Percentiles rank a stretch among this genome's conserved stretches.
Evolutionary conservation across 2,113 vertebrate species (phyloP).

Genomic region (Apus apus): DNA sequence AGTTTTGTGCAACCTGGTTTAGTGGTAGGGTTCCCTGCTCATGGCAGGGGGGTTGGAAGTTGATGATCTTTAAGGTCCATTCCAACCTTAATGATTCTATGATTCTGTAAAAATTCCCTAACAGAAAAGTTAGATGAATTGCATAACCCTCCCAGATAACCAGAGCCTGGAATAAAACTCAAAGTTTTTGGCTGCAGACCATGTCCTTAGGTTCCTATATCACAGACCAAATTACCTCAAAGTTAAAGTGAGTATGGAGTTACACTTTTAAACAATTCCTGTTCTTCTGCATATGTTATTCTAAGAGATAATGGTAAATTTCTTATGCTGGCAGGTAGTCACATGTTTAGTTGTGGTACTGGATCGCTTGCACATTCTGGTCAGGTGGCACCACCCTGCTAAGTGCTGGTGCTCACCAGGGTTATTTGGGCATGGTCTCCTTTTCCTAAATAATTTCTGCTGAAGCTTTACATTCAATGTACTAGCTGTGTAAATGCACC

Average conservation of each 20-base stretch:
- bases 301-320: background rate
- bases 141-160: background rate
- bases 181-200: background rate
- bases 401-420: background rate
- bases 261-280: background rate
- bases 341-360: background rate
- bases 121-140: constrained; percentile 17
- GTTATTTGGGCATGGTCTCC: background rate
- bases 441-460: background rate
- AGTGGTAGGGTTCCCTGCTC: too few relatives aligned
- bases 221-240: background rate
- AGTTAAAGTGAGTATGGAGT: background rate
- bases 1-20: too few relatives aligned
- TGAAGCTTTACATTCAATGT: background rate
- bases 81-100: too few relatives aligned
- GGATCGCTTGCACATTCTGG: background rate
- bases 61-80: too few relatives aligned
- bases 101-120: too few relatives aligned
- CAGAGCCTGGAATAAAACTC: background rate
- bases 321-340: background rate
- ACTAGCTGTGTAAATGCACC: background rate
- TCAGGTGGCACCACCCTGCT: background rate
- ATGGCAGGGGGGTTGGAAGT: too few relatives aligned
- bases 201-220: background rate
- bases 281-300: background rate